Evolutionary conservation across 2,113 vertebrate genomes (phyloP), one percentile per base, ranked within the genome.

Genomic region (Polypterus bichir): DNA sequence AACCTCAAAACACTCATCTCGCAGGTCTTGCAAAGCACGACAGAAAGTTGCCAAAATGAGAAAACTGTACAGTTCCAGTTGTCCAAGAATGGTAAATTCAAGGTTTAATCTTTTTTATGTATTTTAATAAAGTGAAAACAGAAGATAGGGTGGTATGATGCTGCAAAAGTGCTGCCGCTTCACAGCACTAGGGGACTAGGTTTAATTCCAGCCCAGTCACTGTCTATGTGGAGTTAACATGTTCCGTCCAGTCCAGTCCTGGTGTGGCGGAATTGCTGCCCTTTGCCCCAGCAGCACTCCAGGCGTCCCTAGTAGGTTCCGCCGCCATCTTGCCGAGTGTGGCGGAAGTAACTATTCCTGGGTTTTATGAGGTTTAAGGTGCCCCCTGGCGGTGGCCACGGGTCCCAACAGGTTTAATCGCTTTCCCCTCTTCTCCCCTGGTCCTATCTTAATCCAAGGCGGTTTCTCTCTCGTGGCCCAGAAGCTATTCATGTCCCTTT

Each of bases 31-130:
- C 7, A 72, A 66, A 49, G 73, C 70, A 66, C 62, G 62, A 6
- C 53, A 44, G 9, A 75, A 69, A 44, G 57, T 61, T 9, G 59
- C 61, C 65, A 77, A 74, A 66, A 78, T 62, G 64, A 79, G 66
- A 61, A 65, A 53, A 9, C 9, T 5, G 0, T 73, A 73, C 62
- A 69, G 64, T 59, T 44, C 68, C 9, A 47, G 44, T 1, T 48
- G 46, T 49, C 66, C 65, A 62, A 44, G 69, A 48, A 7, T 3
- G 44, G 46, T 11, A 9, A 8, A n/a, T 44, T n/a, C 49, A 9
- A 11, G 44, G 6, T 2, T 6, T 51, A 9, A 51, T 51, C 9
- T 7, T 51, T 27, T 9, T 51, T 6, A 2, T 7, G 49, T 9
- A 2, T 6, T 6, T 51, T 51, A 61, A 46, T 8, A 62, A 53